Evolutionary conservation across 1,140 invertebrate species (phyloP), one percentile per base, ranked within the genome.

Genomic region (Acyrthosiphon pisum): DNA sequence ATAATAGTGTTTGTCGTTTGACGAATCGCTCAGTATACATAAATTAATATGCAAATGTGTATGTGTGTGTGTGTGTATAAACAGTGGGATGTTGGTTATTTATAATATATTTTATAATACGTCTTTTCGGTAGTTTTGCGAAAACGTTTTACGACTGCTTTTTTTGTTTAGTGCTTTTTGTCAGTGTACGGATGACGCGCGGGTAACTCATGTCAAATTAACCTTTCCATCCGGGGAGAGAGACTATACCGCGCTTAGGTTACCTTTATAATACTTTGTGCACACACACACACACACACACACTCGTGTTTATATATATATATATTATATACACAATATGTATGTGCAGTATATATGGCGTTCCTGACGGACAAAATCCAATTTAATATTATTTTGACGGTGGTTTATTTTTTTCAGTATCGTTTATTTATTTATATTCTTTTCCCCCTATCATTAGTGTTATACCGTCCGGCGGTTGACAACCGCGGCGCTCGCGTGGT

Each of bases 151-250:
- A 89, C 48, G n/a, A 89, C 48, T 20, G 18, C 87, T 23, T 53
- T 89, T 41, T 89, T 22, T 53, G 48, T 89, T 89, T 53, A 89
- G 87, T 89, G 46, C 41, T 89, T 89, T 87, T n/a, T 14, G 48
- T 50, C 18, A n/a, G 35, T 18, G 35, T 41, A 41, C 48, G n/a
- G 41, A 44, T 35, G 50, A 9, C 20, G 41, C 60, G 7, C 7
- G 46, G 87, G 48, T 53, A 89, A 89, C 50, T 35, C 88, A 89
- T 53, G 88, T 89, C 88, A 89, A 89, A 89, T 89, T 89, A 89
- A 89, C 88, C 88, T 53, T 89, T 89, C 87, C 48, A 53, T 20
- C 87, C 48, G 48, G 44, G 8, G n/a, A 84, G n/a, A 76, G 60
- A 76, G 60, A 86, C 41, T 86, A 41, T 86, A 30, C 37, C 20